Conservation (phyloP, 2,113 vertebrate genomes). For the Esox niger region DNA sequence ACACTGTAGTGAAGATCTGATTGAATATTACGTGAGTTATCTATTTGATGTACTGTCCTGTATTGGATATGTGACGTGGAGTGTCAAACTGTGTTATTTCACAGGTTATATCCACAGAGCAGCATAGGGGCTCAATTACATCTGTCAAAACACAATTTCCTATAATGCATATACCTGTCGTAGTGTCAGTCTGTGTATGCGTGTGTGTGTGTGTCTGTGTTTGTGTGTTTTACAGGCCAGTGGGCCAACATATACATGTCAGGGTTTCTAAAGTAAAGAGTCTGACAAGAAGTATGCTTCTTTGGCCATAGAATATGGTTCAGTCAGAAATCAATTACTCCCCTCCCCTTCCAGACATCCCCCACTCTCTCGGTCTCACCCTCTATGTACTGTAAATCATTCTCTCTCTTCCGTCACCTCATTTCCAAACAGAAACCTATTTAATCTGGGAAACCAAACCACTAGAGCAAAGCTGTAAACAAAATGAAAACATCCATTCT, state of each 20-base stretch:
- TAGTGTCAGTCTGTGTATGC: no score
- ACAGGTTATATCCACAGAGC: background rate
- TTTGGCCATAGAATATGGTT: conserved; percentile 17
- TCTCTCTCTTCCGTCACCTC: background rate
- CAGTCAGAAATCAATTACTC: conserved; percentile 25
- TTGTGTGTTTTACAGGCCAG: conserved; percentile 26
- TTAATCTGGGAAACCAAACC: no score
- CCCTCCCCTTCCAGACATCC: conserved; percentile 19
- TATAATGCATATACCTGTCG: background rate
- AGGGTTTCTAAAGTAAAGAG: conserved; percentile 42
- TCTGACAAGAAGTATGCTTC: conserved; percentile 25
- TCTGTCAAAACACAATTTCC: background rate
- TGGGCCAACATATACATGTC: conserved; percentile 35
- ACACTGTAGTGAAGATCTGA: no score
- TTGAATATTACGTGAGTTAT: background rate
- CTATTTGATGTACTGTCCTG: background rate
- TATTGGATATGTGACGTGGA: background rate
- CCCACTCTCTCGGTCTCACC: conserved; percentile 6
- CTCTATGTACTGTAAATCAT: background rate
- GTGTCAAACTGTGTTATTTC: background rate
- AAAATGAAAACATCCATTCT: no score
- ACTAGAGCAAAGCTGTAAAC: no score
- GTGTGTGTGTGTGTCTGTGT: no score
- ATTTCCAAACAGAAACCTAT: no score
- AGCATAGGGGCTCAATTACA: background rate